Evolutionary conservation across 2,888 invertebrate species (phyloP).

Genomic region (Eupithecia pulchellata): DNA sequence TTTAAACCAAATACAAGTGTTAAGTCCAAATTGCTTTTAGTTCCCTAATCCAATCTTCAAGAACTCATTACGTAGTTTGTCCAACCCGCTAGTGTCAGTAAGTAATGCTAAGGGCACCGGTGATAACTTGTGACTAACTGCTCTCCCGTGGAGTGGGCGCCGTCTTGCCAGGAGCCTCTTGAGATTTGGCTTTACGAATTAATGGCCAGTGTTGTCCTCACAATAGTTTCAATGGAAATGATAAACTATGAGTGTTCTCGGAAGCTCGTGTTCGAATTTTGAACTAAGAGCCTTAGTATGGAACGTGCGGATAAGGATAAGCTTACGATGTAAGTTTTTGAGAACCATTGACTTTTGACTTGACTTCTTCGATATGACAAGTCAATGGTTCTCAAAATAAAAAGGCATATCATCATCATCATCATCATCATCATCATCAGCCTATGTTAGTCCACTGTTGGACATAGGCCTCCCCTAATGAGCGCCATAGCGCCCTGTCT

Average conservation of each 20-base stretch:
- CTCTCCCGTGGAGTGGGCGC: slow-evolving; percentile 63
- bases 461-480: too few species aligned
- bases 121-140: slow-evolving; percentile 74
- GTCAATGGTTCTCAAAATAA: too few species aligned
- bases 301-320: too few species aligned
- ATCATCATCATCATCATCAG: too few species aligned
- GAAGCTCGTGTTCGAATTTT: neutral
- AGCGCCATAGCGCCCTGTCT: too few species aligned
- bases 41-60: neutral
- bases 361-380: too few species aligned
- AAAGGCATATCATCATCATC: too few species aligned
- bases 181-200: slow-evolving; percentile 54
- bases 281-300: too few species aligned
- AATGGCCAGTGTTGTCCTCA: slow-evolving; percentile 40
- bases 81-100: neutral
- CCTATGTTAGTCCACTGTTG: too few species aligned
- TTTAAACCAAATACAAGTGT: too few species aligned
- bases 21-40: neutral
- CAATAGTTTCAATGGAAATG: slow-evolving; percentile 8
- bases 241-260: neutral
- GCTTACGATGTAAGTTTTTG: too few species aligned
- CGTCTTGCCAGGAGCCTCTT: slow-evolving; percentile 66
- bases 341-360: too few species aligned
- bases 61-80: neutral
- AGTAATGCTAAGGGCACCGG: slow-evolving; percentile 6